Conservation (phyloP, 2,113 vertebrate genomes). For the Alligator sinensis region DNA sequence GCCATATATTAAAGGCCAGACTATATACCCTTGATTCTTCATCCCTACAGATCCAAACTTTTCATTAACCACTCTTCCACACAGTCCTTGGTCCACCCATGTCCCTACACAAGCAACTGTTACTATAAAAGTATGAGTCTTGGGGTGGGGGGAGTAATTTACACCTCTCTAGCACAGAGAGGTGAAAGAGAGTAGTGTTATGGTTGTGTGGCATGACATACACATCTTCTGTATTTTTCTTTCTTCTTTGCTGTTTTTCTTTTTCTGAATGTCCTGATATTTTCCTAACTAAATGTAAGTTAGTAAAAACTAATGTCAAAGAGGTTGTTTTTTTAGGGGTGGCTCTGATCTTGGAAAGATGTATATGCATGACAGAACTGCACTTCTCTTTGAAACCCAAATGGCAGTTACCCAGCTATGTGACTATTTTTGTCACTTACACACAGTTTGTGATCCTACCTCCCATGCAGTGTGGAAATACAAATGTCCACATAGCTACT, state of each 20-base stretch:
- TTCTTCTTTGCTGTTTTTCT: not conserved
- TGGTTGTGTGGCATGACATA: not conserved
- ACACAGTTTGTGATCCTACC: too few species aligned
- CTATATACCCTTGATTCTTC: constrained; percentile 5
- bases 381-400: too few species aligned
- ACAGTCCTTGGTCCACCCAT: not conserved
- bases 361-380: not conserved
- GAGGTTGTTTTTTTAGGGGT: not conserved
- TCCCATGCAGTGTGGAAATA: too few species aligned
- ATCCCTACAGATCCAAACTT: constrained; percentile 12
- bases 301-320: not conserved
- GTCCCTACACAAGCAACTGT: not conserved
- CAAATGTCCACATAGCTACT: too few species aligned
- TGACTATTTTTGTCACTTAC: too few species aligned
- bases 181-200: not conserved
- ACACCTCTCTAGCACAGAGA: not conserved
- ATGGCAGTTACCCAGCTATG: too few species aligned
- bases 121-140: not conserved
- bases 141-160: not conserved
- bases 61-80: constrained; percentile 39
- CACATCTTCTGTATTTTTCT: not conserved
- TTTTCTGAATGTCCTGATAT: not conserved
- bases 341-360: not conserved
- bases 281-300: not conserved
- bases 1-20: constrained; percentile 24